These are phyloP conservation scores for Andrena fulva DNA, from an alignment of 2,888 invertebrate species.

Conservation along the genomic window DNA sequence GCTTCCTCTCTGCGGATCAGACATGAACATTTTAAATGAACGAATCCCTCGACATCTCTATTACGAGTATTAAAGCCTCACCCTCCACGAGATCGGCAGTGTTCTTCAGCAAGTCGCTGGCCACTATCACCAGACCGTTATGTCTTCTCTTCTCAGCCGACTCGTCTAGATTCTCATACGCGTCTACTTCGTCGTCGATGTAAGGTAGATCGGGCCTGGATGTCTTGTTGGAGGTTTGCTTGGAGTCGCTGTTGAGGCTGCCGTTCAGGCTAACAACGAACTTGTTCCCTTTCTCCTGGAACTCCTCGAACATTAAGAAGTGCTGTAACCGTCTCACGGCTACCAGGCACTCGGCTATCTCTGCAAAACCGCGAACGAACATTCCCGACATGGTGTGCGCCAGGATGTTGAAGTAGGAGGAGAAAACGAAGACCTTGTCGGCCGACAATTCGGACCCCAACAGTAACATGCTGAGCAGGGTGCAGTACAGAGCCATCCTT, in stretches of 20 bases:
- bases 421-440: conserved; percentile 88
- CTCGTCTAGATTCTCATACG: conserved; percentile 61
- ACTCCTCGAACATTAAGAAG: conserved; percentile 84
- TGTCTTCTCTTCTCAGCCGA: conserved; percentile 79
- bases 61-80: conserved; percentile 13
- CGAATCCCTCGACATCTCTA: neutral
- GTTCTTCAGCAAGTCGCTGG: conserved; percentile 74
- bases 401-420: conserved; percentile 86
- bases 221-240: conserved; percentile 59
- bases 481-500: conserved; percentile 91
- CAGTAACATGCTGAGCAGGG: conserved; percentile 90
- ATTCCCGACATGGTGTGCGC: conserved; percentile 87
- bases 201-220: conserved; percentile 77
- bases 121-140: conserved; percentile 80
- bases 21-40: neutral
- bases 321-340: conserved; percentile 85
- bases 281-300: conserved; percentile 63
- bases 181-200: conserved; percentile 75
- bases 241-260: conserved; percentile 70
- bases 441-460: conserved; percentile 89
- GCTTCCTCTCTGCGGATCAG: conserved; percentile 54
- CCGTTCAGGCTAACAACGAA: conserved; percentile 64
- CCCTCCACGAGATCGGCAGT: conserved; percentile 66
- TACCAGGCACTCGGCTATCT: conserved; percentile 86
- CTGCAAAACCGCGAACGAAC: conserved; percentile 87